Conservation (phyloP, 1,140 invertebrate genomes). For the Lepidurus couesii region DNA sequence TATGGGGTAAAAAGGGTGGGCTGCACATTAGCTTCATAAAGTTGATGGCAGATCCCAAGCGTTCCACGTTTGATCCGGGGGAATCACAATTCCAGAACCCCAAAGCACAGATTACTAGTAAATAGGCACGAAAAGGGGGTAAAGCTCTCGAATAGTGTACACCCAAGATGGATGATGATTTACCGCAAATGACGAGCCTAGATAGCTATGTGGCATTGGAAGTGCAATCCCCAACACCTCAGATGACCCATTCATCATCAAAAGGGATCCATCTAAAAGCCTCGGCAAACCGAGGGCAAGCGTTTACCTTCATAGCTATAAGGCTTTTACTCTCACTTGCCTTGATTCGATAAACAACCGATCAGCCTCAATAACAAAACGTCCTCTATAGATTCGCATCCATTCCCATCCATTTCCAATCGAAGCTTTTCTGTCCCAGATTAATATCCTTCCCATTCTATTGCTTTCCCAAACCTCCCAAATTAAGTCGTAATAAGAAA, state of each 20-base stretch:
- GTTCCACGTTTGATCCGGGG: not conserved
- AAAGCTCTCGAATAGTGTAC: not conserved
- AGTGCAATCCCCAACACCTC: slow-evolving; percentile 1
- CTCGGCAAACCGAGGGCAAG: not conserved
- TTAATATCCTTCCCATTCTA: not conserved
- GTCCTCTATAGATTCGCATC: not conserved
- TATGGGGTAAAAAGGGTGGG: not conserved
- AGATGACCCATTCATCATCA: slow-evolving; percentile 8
- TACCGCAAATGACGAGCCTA: not conserved
- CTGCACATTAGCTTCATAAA: not conserved
- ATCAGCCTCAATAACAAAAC: slow-evolving; percentile 13
- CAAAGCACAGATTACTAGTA: not conserved
- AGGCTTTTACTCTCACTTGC: not conserved
- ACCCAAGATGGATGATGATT: slow-evolving; percentile 2
- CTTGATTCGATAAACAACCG: slow-evolving; percentile 19
- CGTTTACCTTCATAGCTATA: not conserved
- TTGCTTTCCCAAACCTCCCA: not conserved
- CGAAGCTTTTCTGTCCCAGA: not conserved
- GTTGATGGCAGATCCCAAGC: not conserved
- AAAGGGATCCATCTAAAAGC: not conserved
- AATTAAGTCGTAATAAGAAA: not conserved
- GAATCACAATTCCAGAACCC: not conserved
- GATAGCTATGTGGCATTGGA: not conserved
- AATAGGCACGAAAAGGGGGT: not conserved
- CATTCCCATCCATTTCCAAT: not conserved